These are phyloP conservation scores for Sardinella longiceps DNA, from an alignment of 2,797 vertebrate genomes.

Conservation along the genomic window DNA sequence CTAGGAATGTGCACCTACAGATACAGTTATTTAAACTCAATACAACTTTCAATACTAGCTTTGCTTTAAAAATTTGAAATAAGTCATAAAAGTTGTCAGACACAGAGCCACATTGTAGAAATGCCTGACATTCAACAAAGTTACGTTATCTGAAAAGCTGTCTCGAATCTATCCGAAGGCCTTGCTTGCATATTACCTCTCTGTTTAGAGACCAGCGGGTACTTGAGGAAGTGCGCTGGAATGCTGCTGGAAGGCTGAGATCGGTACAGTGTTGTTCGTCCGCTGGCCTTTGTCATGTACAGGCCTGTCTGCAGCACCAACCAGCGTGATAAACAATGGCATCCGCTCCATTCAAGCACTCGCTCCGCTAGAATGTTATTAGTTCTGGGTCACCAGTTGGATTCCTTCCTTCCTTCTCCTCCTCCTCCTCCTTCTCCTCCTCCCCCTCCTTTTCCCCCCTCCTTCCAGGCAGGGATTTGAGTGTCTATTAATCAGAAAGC, in stretches of 20 bases:
- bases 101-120: neutral
- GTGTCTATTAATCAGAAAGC: slow-evolving; percentile 79
- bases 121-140: neutral
- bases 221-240: neutral
- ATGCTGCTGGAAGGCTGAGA: slow-evolving; percentile 31
- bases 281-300: slow-evolving; percentile 47
- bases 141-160: neutral
- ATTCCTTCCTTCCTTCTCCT: slow-evolving; percentile 74
- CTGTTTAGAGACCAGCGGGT: too few species aligned
- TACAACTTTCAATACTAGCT: neutral
- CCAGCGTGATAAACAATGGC: slow-evolving; percentile 57
- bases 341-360: slow-evolving; percentile 71
- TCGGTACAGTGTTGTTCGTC: slow-evolving; percentile 49
- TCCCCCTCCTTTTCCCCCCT: slow-evolving; percentile 68
- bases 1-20: too few species aligned
- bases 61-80: neutral
- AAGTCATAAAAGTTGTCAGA: neutral
- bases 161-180: neutral
- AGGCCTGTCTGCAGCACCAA: slow-evolving; percentile 46
- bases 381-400: slow-evolving; percentile 76
- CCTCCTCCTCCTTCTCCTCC: slow-evolving; percentile 61
- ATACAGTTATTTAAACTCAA: neutral
- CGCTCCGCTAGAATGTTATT: slow-evolving; percentile 82
- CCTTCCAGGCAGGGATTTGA: slow-evolving; percentile 75
- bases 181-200: too few species aligned